Conservation (phyloP, 2,113 vertebrate species). For the Hyaena hyaena region DNA sequence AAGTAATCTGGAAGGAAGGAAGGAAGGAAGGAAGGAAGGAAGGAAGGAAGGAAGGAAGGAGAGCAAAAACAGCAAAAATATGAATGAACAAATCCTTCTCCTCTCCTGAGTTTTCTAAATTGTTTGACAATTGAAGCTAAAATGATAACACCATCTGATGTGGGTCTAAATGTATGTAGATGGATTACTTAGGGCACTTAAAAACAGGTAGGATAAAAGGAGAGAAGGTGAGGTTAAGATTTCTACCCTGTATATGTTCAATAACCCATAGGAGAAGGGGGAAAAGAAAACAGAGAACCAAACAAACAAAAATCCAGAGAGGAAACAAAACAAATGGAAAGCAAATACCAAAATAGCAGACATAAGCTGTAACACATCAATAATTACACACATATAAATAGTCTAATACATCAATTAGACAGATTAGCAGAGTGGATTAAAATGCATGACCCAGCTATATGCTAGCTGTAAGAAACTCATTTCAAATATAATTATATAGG, state of each 20-base stretch:
- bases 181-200: not conserved
- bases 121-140: not conserved
- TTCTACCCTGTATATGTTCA: not conserved
- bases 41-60: no score
- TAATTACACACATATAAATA: not conserved
- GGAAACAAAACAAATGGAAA: not conserved
- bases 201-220: not conserved
- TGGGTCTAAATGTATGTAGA: not conserved
- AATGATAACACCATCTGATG: not conserved
- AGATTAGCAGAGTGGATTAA: not conserved
- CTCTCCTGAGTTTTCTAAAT: not conserved
- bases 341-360: not conserved
- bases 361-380: not conserved
- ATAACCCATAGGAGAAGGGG: not conserved
- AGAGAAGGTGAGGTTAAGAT: not conserved
- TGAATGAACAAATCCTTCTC: not conserved
- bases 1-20: not conserved
- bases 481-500: not conserved
- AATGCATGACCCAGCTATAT: not conserved
- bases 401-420: not conserved
- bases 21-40: not conserved
- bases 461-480: not conserved
- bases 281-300: not conserved
- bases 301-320: not conserved
- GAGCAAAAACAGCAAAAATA: not conserved